Evolutionary conservation across 2,888 invertebrate species (phyloP), one percentile per base, ranked within the genome.

Genomic region (Busseola fusca): DNA sequence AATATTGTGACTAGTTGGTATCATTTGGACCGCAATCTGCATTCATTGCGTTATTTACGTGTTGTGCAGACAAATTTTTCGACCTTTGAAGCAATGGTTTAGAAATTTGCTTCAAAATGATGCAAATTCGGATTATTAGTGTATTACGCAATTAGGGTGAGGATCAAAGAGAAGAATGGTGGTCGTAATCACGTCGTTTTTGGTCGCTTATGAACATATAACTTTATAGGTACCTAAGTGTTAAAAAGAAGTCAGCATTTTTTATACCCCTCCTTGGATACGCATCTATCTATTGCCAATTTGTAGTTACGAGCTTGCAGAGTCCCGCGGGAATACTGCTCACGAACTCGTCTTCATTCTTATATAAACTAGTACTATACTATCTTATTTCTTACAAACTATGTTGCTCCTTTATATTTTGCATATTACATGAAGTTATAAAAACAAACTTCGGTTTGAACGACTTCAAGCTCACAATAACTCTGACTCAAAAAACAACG

Each of bases 231-330:
- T n/a, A 48, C 3, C 10, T 48, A 37, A 52, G 25, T 40, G 18
- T 25, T 16, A 25, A 72, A 63, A 48, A 48, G 37, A 74, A 64
- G 42, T 42, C 40, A 82, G 79, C 42, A 50, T 81, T 80, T 37
- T 68, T 48, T 72, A 45, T 34, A 65, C 37, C 45, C 25, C 50
- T 71, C 54, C 58, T 60, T 69, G 64, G 69, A 68, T 64, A 72
- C 75, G 68, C 78, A 64, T 73, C 68, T 64, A 64, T 78, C 66
- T 75, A 73, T 82, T 73, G 78, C 64, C 82, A 81, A 81, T 82
- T 83, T 82, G 74, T 83, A 77, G 84, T 83, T 80, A 83, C 70
- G 76, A 73, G 54, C 69, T 60, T 58, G 48, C 27, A 27, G 48
- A 52, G 65, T 62, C 78, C 68, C 74, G 30, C 52, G 81, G 84